These are phyloP conservation scores for Pandemis corylana DNA, from an alignment of 2,888 invertebrate species.

Conservation along the genomic window DNA sequence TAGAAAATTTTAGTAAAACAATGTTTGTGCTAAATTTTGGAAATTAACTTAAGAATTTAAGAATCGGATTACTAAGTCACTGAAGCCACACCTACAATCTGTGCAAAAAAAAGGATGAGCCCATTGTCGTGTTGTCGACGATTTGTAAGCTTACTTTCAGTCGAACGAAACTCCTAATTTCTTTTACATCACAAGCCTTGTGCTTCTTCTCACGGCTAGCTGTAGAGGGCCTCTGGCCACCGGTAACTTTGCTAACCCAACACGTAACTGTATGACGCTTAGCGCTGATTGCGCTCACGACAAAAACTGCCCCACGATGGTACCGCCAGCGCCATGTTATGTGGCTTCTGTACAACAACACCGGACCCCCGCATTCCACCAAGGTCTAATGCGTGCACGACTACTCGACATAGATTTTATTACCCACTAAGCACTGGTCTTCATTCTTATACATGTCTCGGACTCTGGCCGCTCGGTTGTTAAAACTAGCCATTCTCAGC, in stretches of 20 bases:
- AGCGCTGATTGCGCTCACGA: slow-evolving; percentile 59
- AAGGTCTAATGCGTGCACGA: slow-evolving; percentile 41
- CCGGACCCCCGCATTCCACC: slow-evolving; percentile 24
- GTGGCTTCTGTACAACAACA: slow-evolving; percentile 39
- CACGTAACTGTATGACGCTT: slow-evolving; percentile 63
- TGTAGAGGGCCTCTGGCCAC: background rate
- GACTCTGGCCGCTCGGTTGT: slow-evolving; percentile 17
- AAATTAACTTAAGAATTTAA: too few relatives aligned
- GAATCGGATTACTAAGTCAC: background rate
- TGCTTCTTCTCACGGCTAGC: background rate
- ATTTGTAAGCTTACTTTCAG: background rate
- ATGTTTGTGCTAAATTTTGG: too few relatives aligned
- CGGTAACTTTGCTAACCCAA: slow-evolving; percentile 36
- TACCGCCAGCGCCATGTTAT: slow-evolving; percentile 47
- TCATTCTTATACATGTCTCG: slow-evolving; percentile 24
- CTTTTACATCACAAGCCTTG: background rate
- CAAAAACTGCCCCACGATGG: slow-evolving; percentile 60
- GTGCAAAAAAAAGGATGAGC: too few relatives aligned
- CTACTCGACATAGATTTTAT: slow-evolving; percentile 42
- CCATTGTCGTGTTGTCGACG: background rate
- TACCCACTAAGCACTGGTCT: slow-evolving; percentile 36
- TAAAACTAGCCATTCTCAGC: slow-evolving; percentile 29
- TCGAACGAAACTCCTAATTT: background rate
- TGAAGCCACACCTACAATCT: background rate
- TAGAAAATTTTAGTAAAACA: background rate